A percentile compares a stretch with the other conserved stretches of the same genome.
These are phyloP conservation scores for Scrobipalpa costella DNA, from an alignment of 2,888 invertebrate genomes.

Conservation along the genomic window DNA sequence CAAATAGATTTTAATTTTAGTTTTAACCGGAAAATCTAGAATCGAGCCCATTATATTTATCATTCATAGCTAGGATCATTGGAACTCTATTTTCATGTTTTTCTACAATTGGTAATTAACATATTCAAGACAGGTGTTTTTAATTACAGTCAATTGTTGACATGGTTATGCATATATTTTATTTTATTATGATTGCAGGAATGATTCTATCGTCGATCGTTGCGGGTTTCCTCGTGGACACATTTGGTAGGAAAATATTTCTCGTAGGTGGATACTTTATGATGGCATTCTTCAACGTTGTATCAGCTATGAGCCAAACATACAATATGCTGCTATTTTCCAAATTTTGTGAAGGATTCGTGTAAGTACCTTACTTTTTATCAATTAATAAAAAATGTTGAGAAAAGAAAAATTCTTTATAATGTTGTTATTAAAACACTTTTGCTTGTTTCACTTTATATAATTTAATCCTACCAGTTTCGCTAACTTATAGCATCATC, in stretches of 20 bases:
- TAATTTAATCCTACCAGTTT: no score
- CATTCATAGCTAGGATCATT: no score
- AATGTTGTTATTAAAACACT: no score
- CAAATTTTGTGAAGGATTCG: conserved; percentile 63
- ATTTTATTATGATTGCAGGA: conserved; percentile 47
- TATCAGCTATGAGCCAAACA: conserved; percentile 58
- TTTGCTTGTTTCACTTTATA: no score
- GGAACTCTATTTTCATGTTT: no score
- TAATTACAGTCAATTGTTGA: background rate
- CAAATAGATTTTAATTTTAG: no score
- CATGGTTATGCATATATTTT: background rate
- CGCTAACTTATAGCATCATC: no score
- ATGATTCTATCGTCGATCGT: conserved; percentile 60
- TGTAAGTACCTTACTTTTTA: conserved; percentile 53
- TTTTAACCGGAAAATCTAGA: no score
- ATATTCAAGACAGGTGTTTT: no score
- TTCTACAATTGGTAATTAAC: no score
- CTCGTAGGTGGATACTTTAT: conserved; percentile 53
- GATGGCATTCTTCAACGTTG: conserved; percentile 50
- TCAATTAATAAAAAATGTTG: background rate
- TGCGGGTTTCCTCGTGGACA: conserved; percentile 65
- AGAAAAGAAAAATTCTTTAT: no score
- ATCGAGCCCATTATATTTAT: no score
- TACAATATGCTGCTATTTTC: conserved; percentile 54
- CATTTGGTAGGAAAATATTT: conserved; percentile 65